phyloP scores from a whole-genome alignment of 1,140 invertebrate species.

The Pachypeltis micranthus region DNA sequence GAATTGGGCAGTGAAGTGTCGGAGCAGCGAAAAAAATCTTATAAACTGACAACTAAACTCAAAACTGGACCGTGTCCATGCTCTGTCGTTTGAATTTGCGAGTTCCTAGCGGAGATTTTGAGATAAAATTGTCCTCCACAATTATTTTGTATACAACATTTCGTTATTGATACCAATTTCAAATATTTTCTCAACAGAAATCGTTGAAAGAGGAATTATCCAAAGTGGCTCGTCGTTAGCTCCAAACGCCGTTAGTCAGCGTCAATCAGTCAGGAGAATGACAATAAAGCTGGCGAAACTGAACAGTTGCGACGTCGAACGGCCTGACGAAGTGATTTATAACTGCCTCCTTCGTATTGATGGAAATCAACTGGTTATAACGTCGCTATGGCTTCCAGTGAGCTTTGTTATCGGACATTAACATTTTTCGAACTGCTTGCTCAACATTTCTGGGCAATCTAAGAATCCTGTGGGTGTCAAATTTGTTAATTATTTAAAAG shows the following conservation, averaged over 20 bases:
- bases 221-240: constrained; percentile 40
- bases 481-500: background rate
- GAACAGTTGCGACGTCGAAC: background rate
- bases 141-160: background rate
- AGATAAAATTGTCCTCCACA: background rate
- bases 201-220: constrained; percentile 35
- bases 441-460: background rate
- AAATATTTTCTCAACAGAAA: constrained; percentile 25
- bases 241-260: constrained; percentile 32
- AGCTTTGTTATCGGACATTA: background rate
- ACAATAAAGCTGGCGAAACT: constrained; percentile 9
- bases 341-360: constrained; percentile 3
- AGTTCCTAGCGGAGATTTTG: too few relatives aligned
- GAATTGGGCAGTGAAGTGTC: background rate
- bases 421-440: background rate
- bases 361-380: background rate
- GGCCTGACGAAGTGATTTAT: background rate
- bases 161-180: background rate
- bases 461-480: background rate
- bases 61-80: too few relatives aligned
- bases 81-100: too few relatives aligned
- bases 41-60: background rate
- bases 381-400: constrained; percentile 11
- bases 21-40: background rate
- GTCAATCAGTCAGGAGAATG: constrained; percentile 4